Base-by-base conservation (phyloP, 2,797 vertebrate genomes). In the Uromys caudimaculatus region DNA sequence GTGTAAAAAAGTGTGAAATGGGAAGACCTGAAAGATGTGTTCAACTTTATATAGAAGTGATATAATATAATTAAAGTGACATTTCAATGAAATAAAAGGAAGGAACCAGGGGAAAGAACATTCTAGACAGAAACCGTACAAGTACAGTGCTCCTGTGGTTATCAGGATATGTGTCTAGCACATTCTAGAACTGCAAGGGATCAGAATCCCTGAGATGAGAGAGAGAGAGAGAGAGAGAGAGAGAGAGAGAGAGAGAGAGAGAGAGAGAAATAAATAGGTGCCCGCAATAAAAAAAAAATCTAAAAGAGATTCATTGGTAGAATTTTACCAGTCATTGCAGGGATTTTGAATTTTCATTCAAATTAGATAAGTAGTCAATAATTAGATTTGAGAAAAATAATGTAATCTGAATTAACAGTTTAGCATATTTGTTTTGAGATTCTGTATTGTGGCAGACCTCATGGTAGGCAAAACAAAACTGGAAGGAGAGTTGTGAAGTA, bases 271-370 rank as follows among this genome's bases (percentile, higher is more conserved):
- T 47, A n/a, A 21, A 89, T 41, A 67, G 35, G 44, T 84, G 35
- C 2, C 12, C 8, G 38, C 3, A 93, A 32, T 75, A 85, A 13
- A 19, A 17, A 78, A 41, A 54, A 50, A 88, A 71, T 44, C 19
- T 69, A 87, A 86, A 9, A 78, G n/a, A 6, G 10, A 58, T 12
- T 85, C 21, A 91, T 50, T 62, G 10, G 54, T 83, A 54, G 58
- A 23, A 52, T 17, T 84, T 89, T 88, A 19, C 11, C 79, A 11
- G 64, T 96, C 27, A 89, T 76, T 93, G 4, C 21, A 83, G 73
- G 44, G 13, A 81, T 23, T 87, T 93, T 89, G 27, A 78, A 35
- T 89, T 87, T 92, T 78, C 85, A 17, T 95, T 11, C 77, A 62
- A 90, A n/a, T 83, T 41, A 92, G 58, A 47, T 71, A 71, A 79